These are phyloP conservation scores for Apis dorsata DNA, from an alignment of 1,140 invertebrate species.

Conservation along the genomic window DNA sequence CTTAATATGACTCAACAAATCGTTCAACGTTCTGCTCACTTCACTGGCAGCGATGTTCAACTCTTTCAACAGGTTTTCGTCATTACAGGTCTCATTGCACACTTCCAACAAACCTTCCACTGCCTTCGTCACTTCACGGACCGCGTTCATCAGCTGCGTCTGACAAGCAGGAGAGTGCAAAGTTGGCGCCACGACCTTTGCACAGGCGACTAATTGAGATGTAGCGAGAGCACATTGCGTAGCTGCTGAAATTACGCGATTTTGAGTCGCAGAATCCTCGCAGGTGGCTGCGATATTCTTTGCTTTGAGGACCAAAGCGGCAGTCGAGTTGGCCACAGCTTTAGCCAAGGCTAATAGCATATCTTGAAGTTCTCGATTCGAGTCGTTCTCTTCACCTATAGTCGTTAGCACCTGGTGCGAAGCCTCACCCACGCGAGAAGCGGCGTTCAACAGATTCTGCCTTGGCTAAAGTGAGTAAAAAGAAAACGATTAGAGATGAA, in stretches of 20 bases:
- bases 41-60: slow-evolving; percentile 91
- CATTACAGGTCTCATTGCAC: slow-evolving; percentile 87
- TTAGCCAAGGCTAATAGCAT: slow-evolving; percentile 95
- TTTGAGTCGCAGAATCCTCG: slow-evolving; percentile 86
- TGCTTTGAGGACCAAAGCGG: slow-evolving; percentile 95
- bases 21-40: slow-evolving; percentile 94
- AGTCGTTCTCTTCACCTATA: slow-evolving; percentile 94
- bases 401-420: slow-evolving; percentile 96
- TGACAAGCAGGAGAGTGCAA: slow-evolving; percentile 95
- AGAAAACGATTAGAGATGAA: not conserved
- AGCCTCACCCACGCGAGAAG: slow-evolving; percentile 96
- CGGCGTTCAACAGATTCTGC: slow-evolving; percentile 95
- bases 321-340: slow-evolving; percentile 97
- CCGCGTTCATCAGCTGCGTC: slow-evolving; percentile 95
- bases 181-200: slow-evolving; percentile 94
- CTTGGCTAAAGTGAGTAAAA: slow-evolving; percentile 84
- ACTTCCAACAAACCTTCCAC: slow-evolving; percentile 94
- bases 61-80: slow-evolving; percentile 87
- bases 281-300: slow-evolving; percentile 96
- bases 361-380: slow-evolving; percentile 90
- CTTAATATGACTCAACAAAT: slow-evolving; percentile 95
- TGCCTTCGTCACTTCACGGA: slow-evolving; percentile 94
- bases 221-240: slow-evolving; percentile 98
- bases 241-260: slow-evolving; percentile 95
- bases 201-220: slow-evolving; percentile 97